Evolutionary conservation across 2,113 vertebrate genomes (phyloP), one percentile per base, ranked within the genome.

Genomic region (Lophochroa leadbeateri): DNA sequence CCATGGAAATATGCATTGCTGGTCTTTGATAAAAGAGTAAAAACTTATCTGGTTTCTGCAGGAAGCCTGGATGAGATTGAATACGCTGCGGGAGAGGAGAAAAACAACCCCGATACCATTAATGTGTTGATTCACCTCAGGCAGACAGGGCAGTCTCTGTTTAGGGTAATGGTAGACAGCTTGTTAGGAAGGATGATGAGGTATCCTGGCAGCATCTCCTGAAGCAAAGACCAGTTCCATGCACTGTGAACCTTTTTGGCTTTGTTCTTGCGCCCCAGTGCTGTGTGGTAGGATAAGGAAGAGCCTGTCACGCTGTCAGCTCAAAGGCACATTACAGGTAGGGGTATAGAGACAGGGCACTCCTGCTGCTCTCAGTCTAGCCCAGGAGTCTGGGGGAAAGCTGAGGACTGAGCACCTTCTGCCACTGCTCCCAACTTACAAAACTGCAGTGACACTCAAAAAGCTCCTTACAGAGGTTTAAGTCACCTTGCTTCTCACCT

Each of bases 211-310:
- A 88, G 25, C 44, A 29, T 33, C 29, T 81, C 64, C 69, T 35
- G 37, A n/a, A 39, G 10, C 33, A 63, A n/a, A 67, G 31, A 49
- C 23, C 29, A 3, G 33, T 70, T 8, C 23, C 2, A 0, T 29
- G 35, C n/a, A 16, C 55, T 44, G 16, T 0, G 24, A 60, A 47
- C 31, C 5, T 64, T 64, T 60, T 20, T 0, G 0, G 28, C 63
- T 46, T 46, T 3, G 2, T 11, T 63, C 19, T 10, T 0, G 0
- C 10, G 4, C n/a, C 23, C 29, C 31, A 50, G 37, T 1, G 2
- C 37, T 63, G 41, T 6, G 5, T 37, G 37, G 5, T 64, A 16
- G 20, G 14, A 41, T 31, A 41, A 75, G 29, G 49, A 50, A 50
- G 17, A 55, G 4, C 9, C 18, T 4, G 0, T 24, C 52, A 37